Evolutionary conservation across 1,140 invertebrate species (phyloP), one percentile per base, ranked within the genome.

Genomic region (Caenorhabditis inopinata): DNA sequence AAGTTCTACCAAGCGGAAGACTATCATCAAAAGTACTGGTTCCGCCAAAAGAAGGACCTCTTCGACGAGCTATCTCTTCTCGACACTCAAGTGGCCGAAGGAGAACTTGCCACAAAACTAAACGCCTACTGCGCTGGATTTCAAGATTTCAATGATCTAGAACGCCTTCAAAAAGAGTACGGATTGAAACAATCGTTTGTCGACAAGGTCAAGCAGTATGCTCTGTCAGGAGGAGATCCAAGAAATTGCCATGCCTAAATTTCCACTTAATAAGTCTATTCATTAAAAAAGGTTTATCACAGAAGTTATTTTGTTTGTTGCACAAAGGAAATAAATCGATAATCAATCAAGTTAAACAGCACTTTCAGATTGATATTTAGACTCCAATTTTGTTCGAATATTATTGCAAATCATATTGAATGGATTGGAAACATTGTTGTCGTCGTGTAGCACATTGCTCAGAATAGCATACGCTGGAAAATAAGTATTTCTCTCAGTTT

Each of bases 11-110:
- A 85, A 75, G 87, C 87, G n/a, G 87, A 88, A 68, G 86, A 87
- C 68, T 88, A 88, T 74, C 87, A 88, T 74, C 85, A 86, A 58
- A 87, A 87, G 76, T 86, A 85, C 68, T 87, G 86, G 86, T 79
- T 88, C 18, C 82, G 87, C 3, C 83, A 78, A 76, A 85, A 88
- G 79, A 58, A 77, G 25, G 23, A 35, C 18, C 83, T 88, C 35
- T 83, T 83, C 23, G 83, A 86, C 27, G 68, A 85, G 81, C 62
- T 87, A 16, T 82, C 83, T 68, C 74, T 88, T 18, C 47, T 68
- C 11, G 85, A 88, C 23, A 68, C 80, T 18, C 85, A 87, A 81
- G 46, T 88, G 14, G 83, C 87, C 23, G 75, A 84, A 7, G 85
- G 84, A 38, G 35, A 76, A 21, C 49, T 88, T 4, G 86, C 87